phyloP scores from a whole-genome alignment of 2,888 invertebrate species.

The Caenorhabditis macrosperma region DNA sequence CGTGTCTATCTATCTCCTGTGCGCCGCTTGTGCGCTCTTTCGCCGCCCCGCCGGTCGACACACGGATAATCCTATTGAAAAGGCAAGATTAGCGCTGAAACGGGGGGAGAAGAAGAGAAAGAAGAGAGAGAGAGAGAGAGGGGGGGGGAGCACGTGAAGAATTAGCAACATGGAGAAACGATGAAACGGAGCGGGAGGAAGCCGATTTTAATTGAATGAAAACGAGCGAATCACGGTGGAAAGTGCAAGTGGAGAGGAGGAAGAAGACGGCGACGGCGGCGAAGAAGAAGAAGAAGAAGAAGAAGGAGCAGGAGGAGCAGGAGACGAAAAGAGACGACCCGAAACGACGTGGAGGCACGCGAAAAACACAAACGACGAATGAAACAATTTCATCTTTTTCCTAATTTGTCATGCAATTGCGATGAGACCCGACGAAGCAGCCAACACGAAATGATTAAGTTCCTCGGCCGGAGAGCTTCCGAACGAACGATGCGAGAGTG shows the following conservation, averaged over 20 bases:
- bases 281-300: conserved; percentile 13
- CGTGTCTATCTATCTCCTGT: conserved; percentile 28
- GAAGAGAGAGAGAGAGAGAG: not conserved
- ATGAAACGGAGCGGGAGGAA: not conserved
- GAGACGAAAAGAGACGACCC: no score
- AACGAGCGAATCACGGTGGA: not conserved
- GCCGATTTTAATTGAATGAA: conserved; percentile 9
- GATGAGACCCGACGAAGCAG: conserved; percentile 12
- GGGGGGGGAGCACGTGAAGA: not conserved
- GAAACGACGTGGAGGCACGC: not conserved
- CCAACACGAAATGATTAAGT: conserved; percentile 6
- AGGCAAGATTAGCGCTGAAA: conserved; percentile 11
- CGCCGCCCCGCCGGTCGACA: not conserved
- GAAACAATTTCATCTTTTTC: not conserved
- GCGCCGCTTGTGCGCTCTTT: not conserved
- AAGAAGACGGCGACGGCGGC: not conserved
- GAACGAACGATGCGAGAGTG: not conserved
- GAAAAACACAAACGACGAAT: not conserved
- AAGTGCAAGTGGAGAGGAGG: not conserved
- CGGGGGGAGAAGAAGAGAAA: conserved; percentile 1
- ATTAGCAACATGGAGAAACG: not conserved
- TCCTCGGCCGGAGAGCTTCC: not conserved
- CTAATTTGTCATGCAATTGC: conserved; percentile 43
- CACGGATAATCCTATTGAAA: conserved; percentile 46
- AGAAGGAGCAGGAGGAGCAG: conserved; percentile 5